Evolutionary conservation across 2,113 vertebrate species (phyloP).

Genomic region (Melanostigma gelatinosum): DNA sequence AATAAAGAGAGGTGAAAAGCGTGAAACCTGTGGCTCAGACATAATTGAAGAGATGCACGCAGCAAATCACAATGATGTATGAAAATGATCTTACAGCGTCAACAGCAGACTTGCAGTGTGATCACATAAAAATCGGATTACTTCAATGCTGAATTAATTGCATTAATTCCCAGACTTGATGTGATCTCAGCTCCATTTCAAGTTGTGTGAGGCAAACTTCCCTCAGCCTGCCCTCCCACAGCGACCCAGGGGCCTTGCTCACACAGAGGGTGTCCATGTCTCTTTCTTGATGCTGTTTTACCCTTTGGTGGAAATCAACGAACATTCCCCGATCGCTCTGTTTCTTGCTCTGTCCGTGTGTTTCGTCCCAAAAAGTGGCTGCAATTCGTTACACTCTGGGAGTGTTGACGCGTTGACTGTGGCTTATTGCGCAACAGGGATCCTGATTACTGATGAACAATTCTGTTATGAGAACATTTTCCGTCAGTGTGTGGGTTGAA

Average conservation of each 20-base stretch:
- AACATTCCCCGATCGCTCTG: slow-evolving; percentile 32
- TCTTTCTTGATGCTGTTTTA: slow-evolving; percentile 54
- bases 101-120: background rate
- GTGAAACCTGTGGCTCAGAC: slow-evolving; percentile 19
- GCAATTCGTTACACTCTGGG: slow-evolving; percentile 7
- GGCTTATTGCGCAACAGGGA: slow-evolving; percentile 26
- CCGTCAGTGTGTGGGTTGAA: slow-evolving; percentile 21
- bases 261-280: slow-evolving; percentile 30
- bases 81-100: background rate
- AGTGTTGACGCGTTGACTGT: background rate
- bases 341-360: slow-evolving; percentile 11
- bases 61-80: background rate
- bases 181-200: slow-evolving; percentile 49
- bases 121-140: slow-evolving; percentile 16
- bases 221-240: slow-evolving; percentile 25
- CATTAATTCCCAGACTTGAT: slow-evolving; percentile 32
- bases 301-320: slow-evolving; percentile 69
- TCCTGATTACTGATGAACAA: slow-evolving; percentile 48
- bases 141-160: slow-evolving; percentile 18
- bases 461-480: slow-evolving; percentile 49
- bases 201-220: slow-evolving; percentile 42
- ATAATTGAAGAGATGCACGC: slow-evolving; percentile 2
- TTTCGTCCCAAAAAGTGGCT: slow-evolving; percentile 54
- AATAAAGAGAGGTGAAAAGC: slow-evolving; percentile 11
- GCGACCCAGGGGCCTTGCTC: slow-evolving; percentile 32